Base-by-base conservation (phyloP, 2,888 invertebrate species). In the Drosophila affinis region DNA sequence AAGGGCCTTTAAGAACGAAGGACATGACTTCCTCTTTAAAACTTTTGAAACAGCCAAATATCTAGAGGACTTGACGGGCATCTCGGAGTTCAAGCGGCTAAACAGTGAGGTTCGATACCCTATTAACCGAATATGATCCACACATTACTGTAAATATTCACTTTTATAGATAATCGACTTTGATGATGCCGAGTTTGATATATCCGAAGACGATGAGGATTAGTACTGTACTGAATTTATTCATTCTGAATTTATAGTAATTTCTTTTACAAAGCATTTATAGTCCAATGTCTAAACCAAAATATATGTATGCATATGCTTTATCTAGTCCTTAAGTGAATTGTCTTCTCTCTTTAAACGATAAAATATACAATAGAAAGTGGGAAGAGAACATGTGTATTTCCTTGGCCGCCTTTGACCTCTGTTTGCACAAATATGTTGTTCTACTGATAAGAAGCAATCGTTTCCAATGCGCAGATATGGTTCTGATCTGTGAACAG, bases 51-150 rank as follows among this genome's bases (percentile, higher is more conserved):
- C 96, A 77, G 95, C 97, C 0, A 94, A 94, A 70, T 96, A 95
- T 92, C 93, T 99, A 86, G 98, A 98, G 92, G 95, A 96, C 77
- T 91, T 98, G 3, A 97, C 98, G 0, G 98, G 98, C 0, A 93
- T 99, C 47, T 93, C 94, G 0, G 93, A 94, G 67, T 92, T 95
- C 75, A 94, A 94, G 78, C 91, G 94, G 63, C 91, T 94, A 10
- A 93, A 94, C 10, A 94, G 94, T 88, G 93, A 94, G 91, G 93
- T 93, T 49, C 10, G 71, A 62, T 7, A 9, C 7, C 10, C 0
- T 1, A 9, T 1, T 17, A 0, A 1, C 1, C 3, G 24, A 47
- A 32, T 34, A 2, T 0, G 12, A 34, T 1, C 2, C 9, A 5
- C 9, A 21, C 27, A 47, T 6, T 29, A 24, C 17, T 34, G 21